Percentiles rank a stretch among this genome's conserved stretches.
Evolutionary conservation across 2,888 invertebrate genomes (phyloP).

Genomic region (Polymixis lichenea): DNA sequence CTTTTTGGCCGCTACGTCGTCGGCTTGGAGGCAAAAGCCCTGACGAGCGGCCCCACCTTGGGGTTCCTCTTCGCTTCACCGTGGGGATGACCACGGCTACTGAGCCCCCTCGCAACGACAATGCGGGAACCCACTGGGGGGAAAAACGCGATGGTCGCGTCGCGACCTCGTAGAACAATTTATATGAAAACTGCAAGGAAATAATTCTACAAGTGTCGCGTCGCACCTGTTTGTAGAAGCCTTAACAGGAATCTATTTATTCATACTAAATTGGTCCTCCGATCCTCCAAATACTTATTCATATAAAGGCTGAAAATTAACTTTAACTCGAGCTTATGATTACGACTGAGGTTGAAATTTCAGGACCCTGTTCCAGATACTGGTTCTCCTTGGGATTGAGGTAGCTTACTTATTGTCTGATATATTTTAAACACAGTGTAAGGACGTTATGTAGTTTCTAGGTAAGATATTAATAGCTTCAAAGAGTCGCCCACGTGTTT

Average conservation of each 20-base stretch:
- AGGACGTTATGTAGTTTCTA: background rate
- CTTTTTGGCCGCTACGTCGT: too few species aligned
- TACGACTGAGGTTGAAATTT: background rate
- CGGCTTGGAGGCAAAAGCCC: too few species aligned
- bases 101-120: too few species aligned
- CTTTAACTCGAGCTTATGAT: background rate
- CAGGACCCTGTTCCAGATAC: background rate
- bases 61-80: too few species aligned
- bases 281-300: background rate
- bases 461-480: slow-evolving; percentile 15
- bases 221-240: too few species aligned
- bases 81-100: too few species aligned
- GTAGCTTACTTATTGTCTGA: background rate
- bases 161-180: too few species aligned
- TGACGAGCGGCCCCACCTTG: too few species aligned
- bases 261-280: background rate
- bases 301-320: background rate
- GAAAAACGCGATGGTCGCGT: too few species aligned
- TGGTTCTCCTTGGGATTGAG: background rate
- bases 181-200: too few species aligned
- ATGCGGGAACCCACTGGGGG: too few species aligned
- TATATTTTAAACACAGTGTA: background rate
- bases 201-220: too few species aligned
- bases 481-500: slow-evolving; percentile 1
- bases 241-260: background rate